A percentile compares a stretch with the other conserved stretches of the same genome.
These are phyloP conservation scores for Apostichopus leukothele DNA, from an alignment of 53 echinoderm and acorn worm species.

Conservation along the genomic window DNA sequence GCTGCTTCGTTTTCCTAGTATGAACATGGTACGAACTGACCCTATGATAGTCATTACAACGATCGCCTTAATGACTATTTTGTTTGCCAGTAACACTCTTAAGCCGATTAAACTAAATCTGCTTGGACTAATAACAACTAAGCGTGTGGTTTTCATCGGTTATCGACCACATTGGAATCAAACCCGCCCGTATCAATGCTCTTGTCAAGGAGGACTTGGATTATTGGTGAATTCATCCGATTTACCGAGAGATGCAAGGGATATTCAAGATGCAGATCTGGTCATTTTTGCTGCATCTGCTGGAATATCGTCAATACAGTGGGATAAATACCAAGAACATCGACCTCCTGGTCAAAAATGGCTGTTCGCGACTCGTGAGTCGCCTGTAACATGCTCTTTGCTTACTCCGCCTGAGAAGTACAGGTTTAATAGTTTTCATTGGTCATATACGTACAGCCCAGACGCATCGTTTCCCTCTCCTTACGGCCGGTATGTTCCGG, in stretches of 20 bases:
- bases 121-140: neutral
- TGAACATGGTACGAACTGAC: too few relatives aligned
- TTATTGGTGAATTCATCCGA: constrained; percentile 29
- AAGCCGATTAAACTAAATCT: neutral
- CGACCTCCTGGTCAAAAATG: constrained; percentile 28
- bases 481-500: constrained; percentile 4
- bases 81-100: neutral
- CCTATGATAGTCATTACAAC: too few relatives aligned
- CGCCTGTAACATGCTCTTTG: neutral
- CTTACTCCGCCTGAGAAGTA: constrained; percentile 16
- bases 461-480: neutral
- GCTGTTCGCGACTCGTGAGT: constrained; percentile 35
- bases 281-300: constrained; percentile 13
- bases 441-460: constrained; percentile 37
- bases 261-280: constrained; percentile 20
- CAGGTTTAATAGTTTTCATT: constrained; percentile 22
- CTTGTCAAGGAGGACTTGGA: neutral
- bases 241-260: neutral
- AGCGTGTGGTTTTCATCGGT: constrained; percentile 20
- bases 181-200: constrained; percentile 6
- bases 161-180: constrained; percentile 17
- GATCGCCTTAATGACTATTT: neutral
- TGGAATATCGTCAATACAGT: neutral
- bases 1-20: too few relatives aligned
- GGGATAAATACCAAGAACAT: constrained; percentile 23